Evolutionary conservation across 2,797 vertebrate species (phyloP).

Genomic region (Myotis planiceps): DNA sequence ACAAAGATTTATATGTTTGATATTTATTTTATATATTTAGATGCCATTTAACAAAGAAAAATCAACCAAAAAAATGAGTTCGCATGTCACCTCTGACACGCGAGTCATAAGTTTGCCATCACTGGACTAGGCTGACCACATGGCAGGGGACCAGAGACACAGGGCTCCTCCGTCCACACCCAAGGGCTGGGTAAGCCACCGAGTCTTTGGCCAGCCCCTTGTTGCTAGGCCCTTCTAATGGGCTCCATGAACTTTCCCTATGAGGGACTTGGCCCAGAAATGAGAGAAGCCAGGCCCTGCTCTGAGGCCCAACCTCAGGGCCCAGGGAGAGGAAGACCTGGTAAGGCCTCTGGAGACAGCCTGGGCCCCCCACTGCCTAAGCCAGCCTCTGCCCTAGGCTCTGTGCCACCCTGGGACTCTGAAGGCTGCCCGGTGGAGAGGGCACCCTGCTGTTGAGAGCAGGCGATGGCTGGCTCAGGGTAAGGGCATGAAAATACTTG

Average conservation of each 20-base stretch:
- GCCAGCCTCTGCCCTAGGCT: not conserved
- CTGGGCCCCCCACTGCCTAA: not conserved
- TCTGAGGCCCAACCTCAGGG: not conserved
- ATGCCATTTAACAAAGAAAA: no score
- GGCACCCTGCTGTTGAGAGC: not conserved
- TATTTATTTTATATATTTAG: no score
- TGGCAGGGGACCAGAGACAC: not conserved
- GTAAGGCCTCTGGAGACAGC: not conserved
- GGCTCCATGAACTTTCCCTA: not conserved
- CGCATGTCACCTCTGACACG: no score
- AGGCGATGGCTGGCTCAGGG: not conserved
- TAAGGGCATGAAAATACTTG: not conserved
- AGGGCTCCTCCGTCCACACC: not conserved
- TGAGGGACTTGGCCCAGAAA: constrained; percentile 13
- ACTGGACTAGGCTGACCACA: not conserved
- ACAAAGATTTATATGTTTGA: no score
- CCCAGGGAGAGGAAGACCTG: not conserved
- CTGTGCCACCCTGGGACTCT: not conserved
- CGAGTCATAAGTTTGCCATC: no score
- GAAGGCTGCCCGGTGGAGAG: not conserved
- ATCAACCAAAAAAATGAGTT: no score
- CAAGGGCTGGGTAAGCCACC: not conserved
- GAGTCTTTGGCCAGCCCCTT: not conserved
- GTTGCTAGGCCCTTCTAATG: not conserved
- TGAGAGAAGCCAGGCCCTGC: not conserved